phyloP scores from a whole-genome alignment of 2,113 vertebrate genomes.

The Peucedramus taeniatus region DNA sequence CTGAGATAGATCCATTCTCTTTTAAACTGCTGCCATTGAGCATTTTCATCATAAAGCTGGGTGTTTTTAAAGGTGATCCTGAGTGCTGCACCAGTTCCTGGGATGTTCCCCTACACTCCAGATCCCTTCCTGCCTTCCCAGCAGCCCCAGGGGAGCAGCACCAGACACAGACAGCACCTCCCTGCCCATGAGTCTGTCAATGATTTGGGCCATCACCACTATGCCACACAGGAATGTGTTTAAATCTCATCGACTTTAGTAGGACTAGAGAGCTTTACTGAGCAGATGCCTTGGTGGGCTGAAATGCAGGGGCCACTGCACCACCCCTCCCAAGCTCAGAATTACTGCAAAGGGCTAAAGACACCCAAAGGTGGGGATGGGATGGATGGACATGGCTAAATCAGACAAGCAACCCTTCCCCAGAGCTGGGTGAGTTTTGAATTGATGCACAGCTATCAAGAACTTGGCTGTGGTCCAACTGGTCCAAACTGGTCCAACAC shows the following conservation, averaged over 20 bases:
- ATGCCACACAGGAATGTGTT: neutral
- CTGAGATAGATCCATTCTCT: neutral
- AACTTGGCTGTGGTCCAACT: neutral
- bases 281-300: neutral
- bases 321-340: neutral
- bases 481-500: neutral
- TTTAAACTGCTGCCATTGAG: rapidly evolving
- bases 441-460: neutral
- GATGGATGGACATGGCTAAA: neutral
- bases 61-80: neutral
- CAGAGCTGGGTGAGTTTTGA: neutral
- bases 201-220: neutral
- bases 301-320: neutral
- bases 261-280: neutral
- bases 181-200: rapidly evolving
- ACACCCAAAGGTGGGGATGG: neutral
- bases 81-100: neutral
- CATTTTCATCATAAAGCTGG: neutral
- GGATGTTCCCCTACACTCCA: neutral
- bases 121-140: neutral
- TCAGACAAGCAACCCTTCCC: neutral
- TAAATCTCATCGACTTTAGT: neutral
- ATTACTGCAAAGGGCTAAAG: neutral
- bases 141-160: neutral
- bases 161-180: neutral